phyloP scores from a whole-genome alignment of 1,140 invertebrate species.

The Telenomus remus region DNA sequence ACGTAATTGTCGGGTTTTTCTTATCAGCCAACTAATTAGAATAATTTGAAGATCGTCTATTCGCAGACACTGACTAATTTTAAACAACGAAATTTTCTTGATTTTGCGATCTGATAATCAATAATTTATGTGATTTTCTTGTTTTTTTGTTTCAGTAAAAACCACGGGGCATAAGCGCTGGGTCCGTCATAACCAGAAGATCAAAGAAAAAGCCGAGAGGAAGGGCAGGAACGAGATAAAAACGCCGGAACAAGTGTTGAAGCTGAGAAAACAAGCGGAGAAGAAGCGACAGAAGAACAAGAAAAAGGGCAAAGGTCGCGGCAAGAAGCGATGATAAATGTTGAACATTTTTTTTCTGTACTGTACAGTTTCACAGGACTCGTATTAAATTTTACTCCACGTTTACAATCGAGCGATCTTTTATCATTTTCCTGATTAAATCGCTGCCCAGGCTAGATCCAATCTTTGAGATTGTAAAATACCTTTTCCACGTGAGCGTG shows the following conservation, averaged over 20 bases:
- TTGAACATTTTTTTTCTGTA: conserved; percentile 12
- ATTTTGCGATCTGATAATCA: too few relatives aligned
- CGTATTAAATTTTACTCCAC: not conserved
- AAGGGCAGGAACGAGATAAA: conserved; percentile 77
- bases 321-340: conserved; percentile 11
- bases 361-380: conserved; percentile 32
- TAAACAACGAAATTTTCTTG: not conserved
- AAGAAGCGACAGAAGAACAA: conserved; percentile 73
- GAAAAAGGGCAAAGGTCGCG: conserved; percentile 64
- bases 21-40: conserved; percentile 13
- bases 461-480: too few relatives aligned
- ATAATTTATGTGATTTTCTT: too few relatives aligned
- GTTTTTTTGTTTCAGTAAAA: conserved; percentile 58
- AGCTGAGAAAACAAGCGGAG: conserved; percentile 78
- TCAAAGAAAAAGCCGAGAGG: conserved; percentile 70
- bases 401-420: conserved; percentile 18
- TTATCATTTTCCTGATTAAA: too few relatives aligned
- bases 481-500: too few relatives aligned
- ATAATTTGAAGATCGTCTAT: conserved; percentile 5
- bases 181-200: conserved; percentile 79
- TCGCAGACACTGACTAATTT: conserved; percentile 2
- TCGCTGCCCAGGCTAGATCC: too few relatives aligned
- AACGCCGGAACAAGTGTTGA: conserved; percentile 82
- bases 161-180: conserved; percentile 76
- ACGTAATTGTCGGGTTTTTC: conserved; percentile 34